Base-by-base conservation (phyloP, 2,888 invertebrate genomes). In the Lycaena phlaeas region DNA sequence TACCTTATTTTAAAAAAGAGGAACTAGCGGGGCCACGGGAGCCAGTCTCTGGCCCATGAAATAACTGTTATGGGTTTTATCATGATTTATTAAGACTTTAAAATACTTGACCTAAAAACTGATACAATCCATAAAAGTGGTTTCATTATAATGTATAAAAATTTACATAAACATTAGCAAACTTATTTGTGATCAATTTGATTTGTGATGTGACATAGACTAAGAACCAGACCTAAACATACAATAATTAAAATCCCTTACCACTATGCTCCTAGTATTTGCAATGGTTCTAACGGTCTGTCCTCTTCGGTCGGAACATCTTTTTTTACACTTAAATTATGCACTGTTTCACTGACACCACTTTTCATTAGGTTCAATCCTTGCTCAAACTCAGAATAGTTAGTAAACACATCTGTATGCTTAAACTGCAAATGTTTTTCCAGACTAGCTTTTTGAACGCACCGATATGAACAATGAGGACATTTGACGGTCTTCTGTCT, bases 391-490 rank as follows among this genome's bases (percentile, higher is more conserved):
- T 73, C 42, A 67, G 66, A 46, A 70, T 60, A 1, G 48, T 43
- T 27, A 61, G 62, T 27, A 17, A 12, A 36, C 43, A 12, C 26
- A 28, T 64, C 67, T 1, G 54, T 53, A 39, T 85, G 85, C 45
- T 85, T 85, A 6, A 71, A 78, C 38, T 74, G 70, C 38, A 76
- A 48, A 56, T 85, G 85, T 49, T 84, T 85, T n/a, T 76, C 79
- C 53, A 85, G 61, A 43, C 84, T 82, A 0, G 76, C 66, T 27
- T 81, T 82, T 15, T 84, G 84, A 0, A 84, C 79, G 44, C 85
- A 85, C 18, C 71, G 64, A 18, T 82, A 85, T 0, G 74, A 27
- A 45, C 85, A 85, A 1, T 72, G 65, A 0, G 72, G 61, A 43
- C 85, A 85, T 44, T 81, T 78, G 0, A 82, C 72, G 0, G 78